phyloP scores from a whole-genome alignment of 1,140 invertebrate genomes.

The Zaprionus camerounensis region DNA sequence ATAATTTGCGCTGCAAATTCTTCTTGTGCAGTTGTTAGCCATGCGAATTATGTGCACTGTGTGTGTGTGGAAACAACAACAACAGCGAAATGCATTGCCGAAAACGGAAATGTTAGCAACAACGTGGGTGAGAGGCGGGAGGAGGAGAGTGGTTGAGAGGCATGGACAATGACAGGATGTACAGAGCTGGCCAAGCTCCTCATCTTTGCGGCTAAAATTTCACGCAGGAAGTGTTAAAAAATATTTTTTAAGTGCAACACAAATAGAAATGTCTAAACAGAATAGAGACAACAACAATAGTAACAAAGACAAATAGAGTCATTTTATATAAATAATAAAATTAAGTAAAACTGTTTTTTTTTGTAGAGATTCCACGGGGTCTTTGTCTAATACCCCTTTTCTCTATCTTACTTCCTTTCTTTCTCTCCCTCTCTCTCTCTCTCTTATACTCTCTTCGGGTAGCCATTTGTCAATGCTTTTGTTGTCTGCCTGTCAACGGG shows the following conservation, averaged over 20 bases:
- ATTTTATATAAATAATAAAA: slow-evolving; percentile 49
- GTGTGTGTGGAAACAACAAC: not conserved
- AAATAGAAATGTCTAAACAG: slow-evolving; percentile 30
- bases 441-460: slow-evolving; percentile 3
- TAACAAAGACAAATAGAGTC: not conserved
- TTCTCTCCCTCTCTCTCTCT: not conserved
- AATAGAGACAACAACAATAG: not conserved
- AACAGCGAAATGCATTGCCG: slow-evolving; percentile 23
- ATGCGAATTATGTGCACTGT: slow-evolving; percentile 46
- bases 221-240: slow-evolving; percentile 56
- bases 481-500: slow-evolving; percentile 28
- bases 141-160: not conserved
- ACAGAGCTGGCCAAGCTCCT: slow-evolving; percentile 32
- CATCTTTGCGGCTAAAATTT: slow-evolving; percentile 40
- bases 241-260: slow-evolving; percentile 39
- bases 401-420: no score
- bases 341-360: slow-evolving; percentile 40
- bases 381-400: not conserved
- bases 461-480: slow-evolving; percentile 40
- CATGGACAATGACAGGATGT: slow-evolving; percentile 40
- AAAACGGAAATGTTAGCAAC: slow-evolving; percentile 49
- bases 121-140: not conserved
- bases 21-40: slow-evolving; percentile 52
- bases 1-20: slow-evolving; percentile 52
- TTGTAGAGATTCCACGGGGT: slow-evolving; percentile 1